Base-by-base conservation (phyloP, 2,888 invertebrate genomes). In the Zhuqinia jingwanae region DNA sequence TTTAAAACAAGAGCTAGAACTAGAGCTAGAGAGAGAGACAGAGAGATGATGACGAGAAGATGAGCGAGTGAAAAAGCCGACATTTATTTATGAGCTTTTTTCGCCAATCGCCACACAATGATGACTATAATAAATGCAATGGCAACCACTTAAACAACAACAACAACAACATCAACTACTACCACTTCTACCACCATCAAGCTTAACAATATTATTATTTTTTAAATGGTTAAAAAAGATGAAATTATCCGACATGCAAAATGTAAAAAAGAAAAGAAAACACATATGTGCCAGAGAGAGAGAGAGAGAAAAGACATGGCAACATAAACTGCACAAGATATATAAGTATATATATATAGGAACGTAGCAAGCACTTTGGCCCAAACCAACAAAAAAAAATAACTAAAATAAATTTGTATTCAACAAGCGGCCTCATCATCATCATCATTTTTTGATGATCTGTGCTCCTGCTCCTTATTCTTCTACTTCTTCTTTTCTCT, bases 321-420 rank as follows among this genome's bases (percentile, higher is more conserved):
- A 60, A 60, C 60, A 60, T 1, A 58, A 25, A 8, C 25, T 25
- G 22, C 10, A 11, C 2, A n/a, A 63, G 30, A 63, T 47, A n/a
- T n/a, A n/a, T n/a, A n/a, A n/a, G n/a, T n/a, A n/a, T n/a, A n/a
- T n/a, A n/a, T n/a, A n/a, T n/a, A n/a, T n/a, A n/a, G 36, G 60
- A 30, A 13, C n/a, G 53, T 8, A 20, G 25, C 27, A 60, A 27
- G 25, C 60, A 60, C 27, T 60, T 58, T 60, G 63, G 63, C 63
- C 36, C 63, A 17, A 36, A 30, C 60, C 50, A 25, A 13, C 20
- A 20, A 17, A 45, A 68, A 42, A 42, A 17, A n/a, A n/a, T n/a
- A n/a, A n/a, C n/a, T n/a, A n/a, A n/a, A 36, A 76, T 77, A 53
- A 83, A 76, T 83, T 83, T 17, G 83, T 83, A 83, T 83, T 83